Conservation (phyloP, 2,888 invertebrate genomes). For the Ormyrus labotus region DNA sequence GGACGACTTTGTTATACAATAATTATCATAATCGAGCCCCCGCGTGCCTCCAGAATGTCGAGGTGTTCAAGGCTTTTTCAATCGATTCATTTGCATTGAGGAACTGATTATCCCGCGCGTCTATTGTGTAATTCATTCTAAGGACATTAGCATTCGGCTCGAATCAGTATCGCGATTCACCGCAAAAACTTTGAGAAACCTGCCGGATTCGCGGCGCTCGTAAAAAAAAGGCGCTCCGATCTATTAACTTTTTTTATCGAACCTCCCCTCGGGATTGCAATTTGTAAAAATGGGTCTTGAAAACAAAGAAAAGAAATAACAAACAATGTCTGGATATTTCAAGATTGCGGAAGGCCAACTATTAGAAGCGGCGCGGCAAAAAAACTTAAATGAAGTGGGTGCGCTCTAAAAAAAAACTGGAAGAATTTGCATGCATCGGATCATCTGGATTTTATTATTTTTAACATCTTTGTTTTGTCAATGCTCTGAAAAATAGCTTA, state of each 20-base stretch:
- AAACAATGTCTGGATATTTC: conserved; percentile 16
- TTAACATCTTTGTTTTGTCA: conserved; percentile 33
- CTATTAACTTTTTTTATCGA: conserved; percentile 15
- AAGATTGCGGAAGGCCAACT: conserved; percentile 29
- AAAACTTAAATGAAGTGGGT: conserved; percentile 13
- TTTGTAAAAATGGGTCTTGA: too few species aligned
- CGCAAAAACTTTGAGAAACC: conserved; percentile 39
- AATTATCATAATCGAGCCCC: conserved; percentile 67
- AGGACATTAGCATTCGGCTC: conserved; percentile 61
- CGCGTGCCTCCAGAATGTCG: conserved; percentile 59
- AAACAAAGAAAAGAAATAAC: background rate
- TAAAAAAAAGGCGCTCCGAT: conserved; percentile 19
- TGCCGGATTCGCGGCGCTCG: conserved; percentile 8
- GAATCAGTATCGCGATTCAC: conserved; percentile 43
- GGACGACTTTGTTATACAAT: conserved; percentile 50
- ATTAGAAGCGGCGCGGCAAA: background rate
- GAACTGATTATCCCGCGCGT: conserved; percentile 65
- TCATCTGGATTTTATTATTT: conserved; percentile 16
- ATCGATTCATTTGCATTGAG: conserved; percentile 65
- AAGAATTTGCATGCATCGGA: conserved; percentile 27
- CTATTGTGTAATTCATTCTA: conserved; percentile 64
- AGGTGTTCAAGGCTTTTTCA: conserved; percentile 64
- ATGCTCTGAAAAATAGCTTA: too few species aligned
- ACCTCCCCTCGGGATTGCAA: too few species aligned
- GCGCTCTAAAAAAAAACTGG: conserved; percentile 23